Evolutionary conservation across 2,113 vertebrate species (phyloP).

Genomic region (Pluvianellus socialis): DNA sequence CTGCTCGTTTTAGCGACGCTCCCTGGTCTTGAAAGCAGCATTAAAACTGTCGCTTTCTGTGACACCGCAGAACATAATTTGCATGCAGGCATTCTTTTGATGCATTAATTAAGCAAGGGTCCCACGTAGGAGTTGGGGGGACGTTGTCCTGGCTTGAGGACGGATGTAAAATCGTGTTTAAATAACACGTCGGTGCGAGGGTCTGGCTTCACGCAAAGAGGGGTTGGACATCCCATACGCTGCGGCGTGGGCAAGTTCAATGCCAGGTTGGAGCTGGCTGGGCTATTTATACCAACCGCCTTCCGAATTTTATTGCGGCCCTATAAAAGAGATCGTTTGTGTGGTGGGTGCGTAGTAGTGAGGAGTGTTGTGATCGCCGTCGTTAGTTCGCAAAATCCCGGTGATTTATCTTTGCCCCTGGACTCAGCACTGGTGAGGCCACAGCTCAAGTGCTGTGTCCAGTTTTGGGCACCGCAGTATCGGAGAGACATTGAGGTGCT

Average conservation of each 20-base stretch:
- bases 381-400: not conserved
- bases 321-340: not conserved
- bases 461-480: too few species aligned
- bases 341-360: not conserved
- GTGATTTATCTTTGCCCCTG: not conserved
- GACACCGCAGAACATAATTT: not conserved
- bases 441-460: too few species aligned
- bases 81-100: not conserved
- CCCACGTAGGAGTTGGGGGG: not conserved
- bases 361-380: rapidly evolving
- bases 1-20: not conserved
- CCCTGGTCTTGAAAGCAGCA: not conserved
- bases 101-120: not conserved
- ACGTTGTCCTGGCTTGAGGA: too few species aligned
- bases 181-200: not conserved
- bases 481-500: too few species aligned
- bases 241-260: rapidly evolving
- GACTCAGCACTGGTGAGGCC: too few species aligned
- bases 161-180: too few species aligned
- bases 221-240: not conserved
- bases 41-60: not conserved
- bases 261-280: not conserved
- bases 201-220: not conserved
- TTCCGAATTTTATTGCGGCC: not conserved
- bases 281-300: not conserved